These are phyloP conservation scores for Pteropus rufus DNA, from an alignment of 2,797 vertebrate genomes.

Conservation along the genomic window DNA sequence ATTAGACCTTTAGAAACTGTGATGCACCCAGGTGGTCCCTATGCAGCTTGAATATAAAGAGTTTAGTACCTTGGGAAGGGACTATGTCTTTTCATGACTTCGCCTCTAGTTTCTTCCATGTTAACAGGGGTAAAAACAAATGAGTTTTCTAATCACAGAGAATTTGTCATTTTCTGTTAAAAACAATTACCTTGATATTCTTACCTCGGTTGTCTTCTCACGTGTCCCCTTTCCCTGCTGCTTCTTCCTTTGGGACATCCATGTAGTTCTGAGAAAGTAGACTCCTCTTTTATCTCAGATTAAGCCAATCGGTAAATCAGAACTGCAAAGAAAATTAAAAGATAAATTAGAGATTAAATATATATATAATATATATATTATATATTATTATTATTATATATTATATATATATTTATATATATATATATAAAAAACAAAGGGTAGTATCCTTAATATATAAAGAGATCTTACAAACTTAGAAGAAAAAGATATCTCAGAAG, in stretches of 20 bases:
- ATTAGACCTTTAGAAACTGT: neutral
- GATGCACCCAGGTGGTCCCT: neutral
- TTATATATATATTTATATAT: neutral
- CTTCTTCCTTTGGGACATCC: neutral
- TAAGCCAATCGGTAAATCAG: neutral
- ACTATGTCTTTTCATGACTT: neutral
- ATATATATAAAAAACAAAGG: neutral
- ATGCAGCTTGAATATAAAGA: neutral
- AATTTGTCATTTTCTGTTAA: neutral
- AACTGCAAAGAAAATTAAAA: constrained; percentile 15
- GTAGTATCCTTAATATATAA: neutral
- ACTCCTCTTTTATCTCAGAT: too few relatives aligned
- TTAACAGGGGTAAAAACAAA: neutral
- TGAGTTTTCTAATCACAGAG: neutral
- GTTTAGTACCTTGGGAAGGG: neutral
- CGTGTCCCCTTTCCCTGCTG: neutral
- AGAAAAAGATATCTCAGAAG: constrained; percentile 22
- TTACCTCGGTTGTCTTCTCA: neutral
- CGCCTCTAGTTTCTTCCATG: neutral
- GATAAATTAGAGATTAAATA: neutral
- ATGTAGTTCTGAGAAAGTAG: neutral
- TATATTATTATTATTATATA: neutral
- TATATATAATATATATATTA: neutral
- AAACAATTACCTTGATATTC: neutral
- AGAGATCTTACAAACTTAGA: neutral